Evolutionary conservation across 1,140 invertebrate species (phyloP), one percentile per base, ranked within the genome.

Genomic region (Druon quercuslanigerum): DNA sequence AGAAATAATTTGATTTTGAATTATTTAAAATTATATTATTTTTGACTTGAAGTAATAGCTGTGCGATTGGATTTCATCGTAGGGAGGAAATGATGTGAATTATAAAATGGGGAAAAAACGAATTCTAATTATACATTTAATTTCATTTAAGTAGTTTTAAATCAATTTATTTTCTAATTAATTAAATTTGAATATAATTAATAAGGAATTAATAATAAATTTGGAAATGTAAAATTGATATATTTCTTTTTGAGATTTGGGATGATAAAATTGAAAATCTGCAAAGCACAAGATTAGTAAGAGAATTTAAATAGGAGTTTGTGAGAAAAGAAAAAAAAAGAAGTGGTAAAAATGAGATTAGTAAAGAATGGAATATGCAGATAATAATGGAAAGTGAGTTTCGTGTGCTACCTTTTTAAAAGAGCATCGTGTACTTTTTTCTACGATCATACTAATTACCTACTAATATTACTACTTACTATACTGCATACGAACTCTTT

Each of bases 401-500:
- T 66, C 51, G 50, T 74, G 56, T 51, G 60, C 60, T 66, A 40
- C 60, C 60, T 66, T 33, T 66, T 40, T n/a, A 7, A 66, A 40
- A 66, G 6, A 66, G 6, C 60, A 66, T 66, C 60, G 60, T 66
- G 46, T 66, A 66, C 60, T 66, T 33, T 66, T 66, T 66, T 66
- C 46, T 66, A 66, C 60, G 33, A 66, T 25, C 60, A 66, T 66
- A 66, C 60, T 66, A 66, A 66, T 66, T 74, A 79, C 74, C 72
- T 79, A 77, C 73, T 77, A 76, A 82, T 80, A 83, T 76, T 83
- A 83, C 84, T 83, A 83, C 84, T 80, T 78, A 82, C 80, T 85
- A 85, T 86, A 85, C 85, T 84, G 73, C 79, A 81, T 84, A 87
- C 83, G 79, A 82, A 83, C 85, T 90, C 89, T 90, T 85, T 91